Evolutionary conservation across 1,140 invertebrate species (phyloP), one percentile per base, ranked within the genome.

Genomic region (Procambarus virginalis): DNA sequence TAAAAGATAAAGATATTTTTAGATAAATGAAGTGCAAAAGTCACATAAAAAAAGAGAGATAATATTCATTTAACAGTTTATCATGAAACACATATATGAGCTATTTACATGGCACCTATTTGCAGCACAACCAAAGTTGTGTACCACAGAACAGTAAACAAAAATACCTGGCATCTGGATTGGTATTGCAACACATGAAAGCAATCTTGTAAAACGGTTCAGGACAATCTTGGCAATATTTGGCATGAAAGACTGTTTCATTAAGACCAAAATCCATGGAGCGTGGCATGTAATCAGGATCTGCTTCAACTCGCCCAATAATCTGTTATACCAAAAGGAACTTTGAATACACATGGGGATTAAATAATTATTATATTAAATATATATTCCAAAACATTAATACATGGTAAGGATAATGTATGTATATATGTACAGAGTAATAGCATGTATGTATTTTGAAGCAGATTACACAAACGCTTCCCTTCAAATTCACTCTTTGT

Each of bases 181-280:
- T 97, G 3, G 98, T 94, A 93, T 98, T 96, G 93, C 97, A 98
- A 93, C 97, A 98, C 17, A 97, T 94, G 93, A 98, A 98, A 48
- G 97, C 97, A 81, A 98, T 95, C 92, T 96, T 96, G 93, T 97
- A 97, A 93, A 99, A 97, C 0, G 96, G 95, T 93, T 98, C 97
- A 0, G 98, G 98, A 93, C 97, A 98, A 91, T 95, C 95, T n/a
- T 94, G 92, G 93, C 98, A 98, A 94, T 98, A 98, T 93, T 97
- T 97, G 88, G 97, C 97, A 64, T 96, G 95, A 93, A 99, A 99
- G 0, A 96, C 95, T 90, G 96, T 95, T 93, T 98, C 97, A 94
- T 98, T 98, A 1, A 99, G 94, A 6, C 98, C 97, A 93, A 98
- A 99, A 94, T 99, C 98, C 70, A 96, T 96, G 0, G 97, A 97